These are phyloP conservation scores for Trypoxylus dichotomus DNA, from an alignment of 1,140 invertebrate genomes.

Conservation along the genomic window DNA sequence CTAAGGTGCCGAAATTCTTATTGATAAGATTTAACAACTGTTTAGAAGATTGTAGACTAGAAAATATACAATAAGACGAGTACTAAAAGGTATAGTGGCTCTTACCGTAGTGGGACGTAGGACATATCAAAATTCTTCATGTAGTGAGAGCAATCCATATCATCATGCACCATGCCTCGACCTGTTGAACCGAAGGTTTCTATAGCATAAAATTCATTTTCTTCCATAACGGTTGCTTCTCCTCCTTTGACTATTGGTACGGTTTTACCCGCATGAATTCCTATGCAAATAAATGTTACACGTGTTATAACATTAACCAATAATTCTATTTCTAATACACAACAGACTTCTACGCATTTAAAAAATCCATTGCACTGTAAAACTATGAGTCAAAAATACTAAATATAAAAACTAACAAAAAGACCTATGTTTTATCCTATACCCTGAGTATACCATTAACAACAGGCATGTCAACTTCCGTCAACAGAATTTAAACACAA, in stretches of 20 bases:
- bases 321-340: no score
- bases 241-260: slow-evolving; percentile 99
- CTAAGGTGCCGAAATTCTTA: slow-evolving; percentile 96
- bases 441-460: no score
- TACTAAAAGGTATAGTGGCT: background rate
- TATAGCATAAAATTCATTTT: slow-evolving; percentile 99
- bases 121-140: slow-evolving; percentile 99
- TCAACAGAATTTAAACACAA: no score
- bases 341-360: no score
- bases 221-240: slow-evolving; percentile 97
- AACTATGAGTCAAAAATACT: no score
- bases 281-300: slow-evolving; percentile 50
- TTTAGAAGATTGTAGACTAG: slow-evolving; percentile 87
- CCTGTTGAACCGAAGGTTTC: slow-evolving; percentile 99
- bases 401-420: no score
- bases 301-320: no score
- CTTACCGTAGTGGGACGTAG: slow-evolving; percentile 79
- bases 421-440: no score
- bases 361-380: no score
- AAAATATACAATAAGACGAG: slow-evolving; percentile 32
- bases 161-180: slow-evolving; percentile 94
- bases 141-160: slow-evolving; percentile 99
- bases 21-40: slow-evolving; percentile 93
- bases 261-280: slow-evolving; percentile 98
- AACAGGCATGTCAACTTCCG: no score